Base-by-base conservation (phyloP, 2,888 invertebrate genomes). In the Diarsia dahlii region DNA sequence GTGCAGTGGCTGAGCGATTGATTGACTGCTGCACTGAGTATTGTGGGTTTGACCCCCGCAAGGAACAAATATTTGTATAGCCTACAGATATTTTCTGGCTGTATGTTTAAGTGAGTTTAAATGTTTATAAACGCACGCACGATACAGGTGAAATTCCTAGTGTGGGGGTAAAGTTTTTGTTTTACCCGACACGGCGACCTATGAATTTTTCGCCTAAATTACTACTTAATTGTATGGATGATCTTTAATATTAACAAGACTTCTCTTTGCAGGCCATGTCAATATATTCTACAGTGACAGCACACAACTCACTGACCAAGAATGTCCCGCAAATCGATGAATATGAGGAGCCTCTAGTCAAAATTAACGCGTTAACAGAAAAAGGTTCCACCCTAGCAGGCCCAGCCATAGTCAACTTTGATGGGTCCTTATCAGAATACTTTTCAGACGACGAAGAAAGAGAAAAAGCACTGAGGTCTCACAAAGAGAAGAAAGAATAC, bases 211-310 rank as follows among this genome's bases (percentile, higher is more conserved):
- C 5, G n/a, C 12, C 54, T n/a, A 2, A 56, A 13, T 74, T 23
- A 12, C 12, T 28, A 15, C 6, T 28, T 74, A 46, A 18, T 23
- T 68, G n/a, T 50, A 45, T 15, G 20, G 50, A 10, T 34, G 5
- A 52, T 66, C 18, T 77, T 23, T 3, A 9, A 60, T 68, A 54
- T 13, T 73, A 56, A 73, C 3, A 63, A 6, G 45, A 69, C 66
- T n/a, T 85, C 70, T 74, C 10, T 82, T 95, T 95, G 34, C 93
- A 97, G 97, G 97, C 97, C 3, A 97, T 97, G 97, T 95, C 97
- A 68, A 97, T 97, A 91, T 97, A 97, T 91, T 96, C 97, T 39
- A 96, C 97, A 74, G 97, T 97, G 28, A 93, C 97, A 12, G 91
- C 93, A 2, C 95, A 95, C 88, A 95, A 94, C 71, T 72, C 88